These are phyloP conservation scores for Mactra quadrangularis DNA, from an alignment of 1,140 invertebrate genomes.

Conservation along the genomic window DNA sequence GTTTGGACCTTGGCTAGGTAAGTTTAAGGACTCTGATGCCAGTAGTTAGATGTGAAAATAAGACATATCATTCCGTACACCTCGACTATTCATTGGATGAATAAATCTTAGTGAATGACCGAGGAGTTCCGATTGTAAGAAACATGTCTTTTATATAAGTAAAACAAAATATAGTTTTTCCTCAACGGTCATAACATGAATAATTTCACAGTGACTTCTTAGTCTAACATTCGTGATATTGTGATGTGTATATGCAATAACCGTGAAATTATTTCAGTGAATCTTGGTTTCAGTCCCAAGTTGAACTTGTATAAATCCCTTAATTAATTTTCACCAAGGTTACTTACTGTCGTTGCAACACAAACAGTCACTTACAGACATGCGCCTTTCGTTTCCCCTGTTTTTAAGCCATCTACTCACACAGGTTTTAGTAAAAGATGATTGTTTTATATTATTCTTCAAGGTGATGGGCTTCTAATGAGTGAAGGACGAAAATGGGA, in stretches of 20 bases:
- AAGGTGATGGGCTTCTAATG: constrained; percentile 11
- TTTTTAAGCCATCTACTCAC: background rate
- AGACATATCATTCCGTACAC: background rate
- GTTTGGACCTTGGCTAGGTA: constrained; percentile 26
- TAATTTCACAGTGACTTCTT: background rate
- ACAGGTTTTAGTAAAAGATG: background rate
- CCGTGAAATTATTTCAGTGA: no score
- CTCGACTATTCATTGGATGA: background rate
- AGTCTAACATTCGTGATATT: no score
- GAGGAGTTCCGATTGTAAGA: background rate
- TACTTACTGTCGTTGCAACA: constrained; percentile 33
- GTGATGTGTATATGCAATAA: no score
- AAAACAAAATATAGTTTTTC: background rate
- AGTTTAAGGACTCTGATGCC: no score
- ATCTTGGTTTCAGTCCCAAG: no score
- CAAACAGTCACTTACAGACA: background rate
- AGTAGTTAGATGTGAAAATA: background rate
- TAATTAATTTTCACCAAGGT: background rate
- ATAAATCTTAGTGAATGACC: background rate
- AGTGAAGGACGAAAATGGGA: constrained; percentile 91
- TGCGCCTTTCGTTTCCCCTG: background rate
- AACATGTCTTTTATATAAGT: background rate
- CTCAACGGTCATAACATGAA: background rate
- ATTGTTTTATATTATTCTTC: background rate
- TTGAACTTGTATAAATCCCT: background rate